phyloP scores from a whole-genome alignment of 2,113 vertebrate species.

The Sylvia atricapilla region DNA sequence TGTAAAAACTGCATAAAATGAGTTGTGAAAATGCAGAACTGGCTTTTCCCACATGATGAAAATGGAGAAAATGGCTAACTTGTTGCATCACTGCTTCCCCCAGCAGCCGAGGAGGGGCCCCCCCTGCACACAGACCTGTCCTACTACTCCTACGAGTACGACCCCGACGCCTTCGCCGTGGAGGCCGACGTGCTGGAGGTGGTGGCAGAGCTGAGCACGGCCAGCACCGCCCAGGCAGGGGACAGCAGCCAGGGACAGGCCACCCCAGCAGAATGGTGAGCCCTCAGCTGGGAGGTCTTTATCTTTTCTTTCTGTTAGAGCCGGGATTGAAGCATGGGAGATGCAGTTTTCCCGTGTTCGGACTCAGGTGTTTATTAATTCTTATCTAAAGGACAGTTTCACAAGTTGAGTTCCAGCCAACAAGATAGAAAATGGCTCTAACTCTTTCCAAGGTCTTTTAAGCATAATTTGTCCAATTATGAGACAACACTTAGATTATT shows the following conservation, averaged over 20 bases:
- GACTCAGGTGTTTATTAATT: neutral
- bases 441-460: too few species aligned
- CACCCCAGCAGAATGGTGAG: conserved; percentile 63
- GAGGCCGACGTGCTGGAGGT: conserved; percentile 66
- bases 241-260: neutral
- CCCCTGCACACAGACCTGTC: conserved; percentile 79
- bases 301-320: neutral
- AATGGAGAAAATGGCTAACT: neutral
- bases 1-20: neutral
- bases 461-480: too few species aligned
- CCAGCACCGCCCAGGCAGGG: neutral
- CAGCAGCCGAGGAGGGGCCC: conserved; percentile 77
- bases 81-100: neutral
- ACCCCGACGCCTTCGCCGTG: conserved; percentile 74
- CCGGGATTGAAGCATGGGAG: too few species aligned
- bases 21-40: neutral
- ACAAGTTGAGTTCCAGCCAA: neutral
- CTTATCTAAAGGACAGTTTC: neutral
- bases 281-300: neutral
- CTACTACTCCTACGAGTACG: conserved; percentile 89
- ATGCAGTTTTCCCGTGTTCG: neutral
- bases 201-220: conserved; percentile 36
- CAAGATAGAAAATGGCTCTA: neutral
- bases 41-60: neutral
- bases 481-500: too few species aligned